Conservation (phyloP, 2,797 vertebrate genomes). For the Poecilia velifera region DNA sequence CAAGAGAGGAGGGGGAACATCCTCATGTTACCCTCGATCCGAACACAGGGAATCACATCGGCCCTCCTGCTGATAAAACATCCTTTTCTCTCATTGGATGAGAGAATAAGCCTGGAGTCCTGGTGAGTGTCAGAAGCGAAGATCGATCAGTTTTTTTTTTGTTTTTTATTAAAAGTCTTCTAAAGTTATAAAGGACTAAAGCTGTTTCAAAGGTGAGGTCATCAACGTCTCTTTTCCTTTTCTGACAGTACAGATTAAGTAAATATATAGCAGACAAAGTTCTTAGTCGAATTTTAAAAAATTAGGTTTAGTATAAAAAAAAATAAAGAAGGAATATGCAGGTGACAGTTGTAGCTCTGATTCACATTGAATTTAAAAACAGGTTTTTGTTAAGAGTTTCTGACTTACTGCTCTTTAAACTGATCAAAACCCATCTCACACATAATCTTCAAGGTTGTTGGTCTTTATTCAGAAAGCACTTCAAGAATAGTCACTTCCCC, state of each 20-base stretch:
- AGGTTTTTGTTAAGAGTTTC: background rate
- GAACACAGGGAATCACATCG: background rate
- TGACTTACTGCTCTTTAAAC: background rate
- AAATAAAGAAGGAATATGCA: background rate
- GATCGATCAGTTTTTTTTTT: background rate
- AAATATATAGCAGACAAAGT: background rate
- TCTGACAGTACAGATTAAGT: background rate
- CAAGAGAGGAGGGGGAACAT: background rate
- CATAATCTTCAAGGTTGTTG: background rate
- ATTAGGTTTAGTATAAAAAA: background rate
- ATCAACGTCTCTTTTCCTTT: background rate
- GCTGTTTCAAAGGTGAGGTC: background rate
- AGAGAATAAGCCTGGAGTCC: background rate
- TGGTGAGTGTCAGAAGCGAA: conserved; percentile 22
- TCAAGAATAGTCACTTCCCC: background rate
- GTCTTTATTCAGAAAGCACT: background rate
- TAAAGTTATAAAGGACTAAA: background rate
- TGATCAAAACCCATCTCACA: conserved; percentile 4
- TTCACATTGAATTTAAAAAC: background rate
- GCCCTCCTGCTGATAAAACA: conserved; percentile 29
- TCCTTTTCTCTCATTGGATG: conserved; percentile 15
- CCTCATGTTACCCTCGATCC: background rate
- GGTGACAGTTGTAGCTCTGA: background rate
- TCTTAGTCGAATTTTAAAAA: background rate
- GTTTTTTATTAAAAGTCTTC: conserved; percentile 2